Evolutionary conservation across 2,113 vertebrate genomes (phyloP), one percentile per base, ranked within the genome.

Genomic region (Onychostoma macrolepis): DNA sequence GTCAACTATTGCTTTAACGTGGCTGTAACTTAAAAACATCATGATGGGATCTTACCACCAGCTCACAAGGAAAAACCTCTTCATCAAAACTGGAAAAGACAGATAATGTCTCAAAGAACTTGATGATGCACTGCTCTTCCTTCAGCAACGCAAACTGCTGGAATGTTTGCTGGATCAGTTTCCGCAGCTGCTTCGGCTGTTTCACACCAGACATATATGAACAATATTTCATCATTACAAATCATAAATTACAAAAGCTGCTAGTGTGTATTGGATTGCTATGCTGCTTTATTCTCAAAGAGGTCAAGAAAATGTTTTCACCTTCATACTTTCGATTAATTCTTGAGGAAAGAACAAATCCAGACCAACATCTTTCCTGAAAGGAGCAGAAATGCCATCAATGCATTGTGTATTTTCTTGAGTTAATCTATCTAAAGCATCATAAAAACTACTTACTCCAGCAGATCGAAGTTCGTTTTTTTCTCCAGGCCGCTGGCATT

Each of bases 321-420:
- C 98, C 97, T 98, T 99, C 92, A 98, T 95, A 89, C 94, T 97
- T 85, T 95, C 93, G 28, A 97, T 96, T 91, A 99, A 95, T 90
- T 98, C 97, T 78, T 91, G 95, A 48, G 97, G 97, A 85, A 99
- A 99, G 92, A 99, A 99, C 80, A 98, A 88, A 75, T 98, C 95
- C 86, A 99, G 94, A 0, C 98, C 98, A 36, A 99, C 96, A 38
- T 99, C 98, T 89, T 96, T 99, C 94, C 98, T 99, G 77, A 82
- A 2, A 77, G 63, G 2, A 87, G 79, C 28, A 74, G 41, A 45
- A 58, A 53, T 26, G 61, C 1, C 3, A n/a, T 48, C 0, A 17
- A 45, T 76, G 71, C 17, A 38, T 36, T 38, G 17, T 38, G 69
- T 10, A 41, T 74, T 3, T 74, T n/a, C 19, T 72, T 24, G 33